A percentile compares a stretch with the other conserved stretches of the same genome.
Evolutionary conservation across 2,113 vertebrate species (phyloP).

Genomic region (Lagenorhynchus albirostris): DNA sequence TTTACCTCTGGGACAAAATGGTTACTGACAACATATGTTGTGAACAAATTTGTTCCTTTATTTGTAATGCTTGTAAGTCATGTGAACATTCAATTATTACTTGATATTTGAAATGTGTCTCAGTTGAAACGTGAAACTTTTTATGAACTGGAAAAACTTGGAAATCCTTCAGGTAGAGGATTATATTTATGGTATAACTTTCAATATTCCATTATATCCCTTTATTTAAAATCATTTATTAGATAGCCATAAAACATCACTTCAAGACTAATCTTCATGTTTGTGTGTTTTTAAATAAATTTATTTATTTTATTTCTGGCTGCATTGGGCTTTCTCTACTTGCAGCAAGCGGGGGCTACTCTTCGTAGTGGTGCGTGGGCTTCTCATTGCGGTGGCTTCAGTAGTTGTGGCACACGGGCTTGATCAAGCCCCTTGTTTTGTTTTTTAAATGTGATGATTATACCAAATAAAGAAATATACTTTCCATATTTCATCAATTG

Average conservation of each 20-base stretch:
- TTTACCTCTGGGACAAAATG: conserved; percentile 68
- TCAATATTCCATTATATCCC: conserved; percentile 76
- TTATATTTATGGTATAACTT: conserved; percentile 79
- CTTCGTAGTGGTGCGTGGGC: too few relatives aligned
- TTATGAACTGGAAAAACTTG: conserved; percentile 81
- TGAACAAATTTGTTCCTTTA: conserved; percentile 68
- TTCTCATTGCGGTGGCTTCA: too few relatives aligned
- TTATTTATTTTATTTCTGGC: too few relatives aligned
- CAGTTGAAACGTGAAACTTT: conserved; percentile 81
- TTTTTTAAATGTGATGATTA: conserved; percentile 49
- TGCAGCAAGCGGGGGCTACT: too few relatives aligned
- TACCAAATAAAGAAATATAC: conserved; percentile 43
- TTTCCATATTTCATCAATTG: conserved; percentile 46
- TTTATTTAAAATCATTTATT: conserved; percentile 76
- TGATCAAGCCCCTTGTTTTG: neutral
- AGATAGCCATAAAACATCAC: conserved; percentile 74
- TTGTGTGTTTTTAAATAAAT: too few relatives aligned
- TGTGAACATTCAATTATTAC: conserved; percentile 65
- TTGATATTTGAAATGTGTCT: conserved; percentile 76
- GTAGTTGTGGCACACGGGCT: too few relatives aligned
- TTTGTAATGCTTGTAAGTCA: conserved; percentile 69
- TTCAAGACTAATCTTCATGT: conserved; percentile 54
- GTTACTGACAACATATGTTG: conserved; percentile 42
- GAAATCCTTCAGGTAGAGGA: conserved; percentile 78
- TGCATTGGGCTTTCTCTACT: too few relatives aligned